Evolutionary conservation across 2,888 invertebrate genomes (phyloP).

Genomic region (Argyresthia albistria): DNA sequence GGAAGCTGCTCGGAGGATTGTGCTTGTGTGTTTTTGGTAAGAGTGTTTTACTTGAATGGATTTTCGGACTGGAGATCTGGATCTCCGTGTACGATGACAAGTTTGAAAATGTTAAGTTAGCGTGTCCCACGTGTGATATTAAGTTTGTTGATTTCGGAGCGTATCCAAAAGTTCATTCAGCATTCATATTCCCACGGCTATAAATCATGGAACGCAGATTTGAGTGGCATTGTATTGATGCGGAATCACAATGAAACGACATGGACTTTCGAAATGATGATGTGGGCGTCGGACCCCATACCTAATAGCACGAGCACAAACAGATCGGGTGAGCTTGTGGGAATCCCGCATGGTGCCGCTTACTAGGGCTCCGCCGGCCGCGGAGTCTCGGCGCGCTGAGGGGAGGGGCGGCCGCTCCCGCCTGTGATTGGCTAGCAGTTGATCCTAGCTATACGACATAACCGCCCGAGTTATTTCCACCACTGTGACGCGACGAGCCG

Average conservation of each 20-base stretch:
- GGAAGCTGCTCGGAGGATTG: no score
- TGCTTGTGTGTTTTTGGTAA: no score
- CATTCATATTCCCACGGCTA: conserved; percentile 52
- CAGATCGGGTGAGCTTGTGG: conserved; percentile 55
- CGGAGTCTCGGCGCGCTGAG: conserved; percentile 8
- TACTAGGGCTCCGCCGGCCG: conserved; percentile 14
- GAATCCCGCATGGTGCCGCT: conserved; percentile 60
- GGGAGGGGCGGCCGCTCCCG: not conserved
- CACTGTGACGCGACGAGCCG: not conserved
- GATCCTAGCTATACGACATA: not conserved
- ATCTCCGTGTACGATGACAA: not conserved
- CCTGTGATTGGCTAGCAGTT: conserved; percentile 1
- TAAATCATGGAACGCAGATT: conserved; percentile 60
- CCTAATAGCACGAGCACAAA: conserved; percentile 49
- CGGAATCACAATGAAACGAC: conserved; percentile 61
- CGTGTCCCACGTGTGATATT: not conserved
- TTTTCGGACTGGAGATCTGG: not conserved
- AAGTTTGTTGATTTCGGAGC: not conserved
- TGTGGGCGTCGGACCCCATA: conserved; percentile 64
- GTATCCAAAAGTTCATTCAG: no score
- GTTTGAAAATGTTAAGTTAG: not conserved
- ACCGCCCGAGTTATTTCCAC: not conserved
- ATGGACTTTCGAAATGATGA: conserved; percentile 63
- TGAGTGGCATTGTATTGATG: conserved; percentile 58
- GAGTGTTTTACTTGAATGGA: no score